Conservation (phyloP, 2,888 invertebrate species). For the Caenorhabditis sp. region DNA sequence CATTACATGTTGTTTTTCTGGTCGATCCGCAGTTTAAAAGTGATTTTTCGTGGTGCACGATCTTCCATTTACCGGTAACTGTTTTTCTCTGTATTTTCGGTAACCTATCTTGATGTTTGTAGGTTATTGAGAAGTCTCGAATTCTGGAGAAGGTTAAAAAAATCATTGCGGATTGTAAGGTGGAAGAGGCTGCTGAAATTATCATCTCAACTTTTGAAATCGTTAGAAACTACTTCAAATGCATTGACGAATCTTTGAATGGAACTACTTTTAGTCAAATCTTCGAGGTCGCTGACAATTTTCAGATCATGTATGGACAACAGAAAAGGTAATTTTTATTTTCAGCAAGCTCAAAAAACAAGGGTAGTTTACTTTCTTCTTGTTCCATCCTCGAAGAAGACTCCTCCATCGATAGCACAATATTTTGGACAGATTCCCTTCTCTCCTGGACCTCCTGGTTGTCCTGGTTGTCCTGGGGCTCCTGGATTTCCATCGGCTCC, state of each 20-base stretch:
- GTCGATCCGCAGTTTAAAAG: conserved; percentile 45
- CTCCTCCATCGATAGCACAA: conserved; percentile 55
- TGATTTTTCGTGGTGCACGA: conserved; percentile 51
- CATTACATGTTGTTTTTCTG: conserved; percentile 53
- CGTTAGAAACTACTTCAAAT: conserved; percentile 18
- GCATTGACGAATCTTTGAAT: conserved; percentile 16
- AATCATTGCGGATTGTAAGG: conserved; percentile 37
- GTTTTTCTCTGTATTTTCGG: conserved; percentile 1
- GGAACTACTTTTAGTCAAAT: conserved; percentile 26
- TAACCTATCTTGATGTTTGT: neutral
- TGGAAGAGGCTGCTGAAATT: conserved; percentile 17
- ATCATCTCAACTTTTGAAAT: conserved; percentile 30
- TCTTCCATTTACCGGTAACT: conserved; percentile 40
- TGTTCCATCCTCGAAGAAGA: conserved; percentile 57
- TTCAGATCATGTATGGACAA: conserved; percentile 32
- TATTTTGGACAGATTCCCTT: conserved; percentile 54
- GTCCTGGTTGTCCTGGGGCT: conserved; percentile 50
- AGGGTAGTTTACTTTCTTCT: conserved; percentile 35
- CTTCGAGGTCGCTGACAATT: conserved; percentile 37
- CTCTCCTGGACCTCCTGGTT: conserved; percentile 42
- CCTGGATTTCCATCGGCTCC: conserved; percentile 55
- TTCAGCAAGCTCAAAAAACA: neutral
- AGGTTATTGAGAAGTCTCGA: conserved; percentile 8
- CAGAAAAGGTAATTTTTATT: conserved; percentile 33
- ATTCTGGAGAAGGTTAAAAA: conserved; percentile 20